These are phyloP conservation scores for Leuciscus idus DNA, from an alignment of 2,113 vertebrate genomes.

Conservation along the genomic window DNA sequence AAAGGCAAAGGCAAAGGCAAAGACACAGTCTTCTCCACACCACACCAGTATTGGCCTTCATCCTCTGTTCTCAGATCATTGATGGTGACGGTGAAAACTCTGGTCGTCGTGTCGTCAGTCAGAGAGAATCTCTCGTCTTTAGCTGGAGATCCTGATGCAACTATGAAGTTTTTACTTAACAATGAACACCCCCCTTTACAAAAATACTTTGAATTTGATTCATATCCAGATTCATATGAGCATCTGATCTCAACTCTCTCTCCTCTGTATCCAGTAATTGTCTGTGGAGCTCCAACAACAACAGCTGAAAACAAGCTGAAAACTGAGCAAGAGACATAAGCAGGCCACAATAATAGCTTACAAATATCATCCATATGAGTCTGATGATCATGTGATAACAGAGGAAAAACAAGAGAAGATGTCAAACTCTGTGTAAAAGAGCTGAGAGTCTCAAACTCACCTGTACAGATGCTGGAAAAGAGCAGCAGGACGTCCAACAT, in stretches of 20 bases:
- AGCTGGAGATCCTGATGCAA: neutral
- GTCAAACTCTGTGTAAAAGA: too few species aligned
- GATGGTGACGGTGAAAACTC: constrained; percentile 64
- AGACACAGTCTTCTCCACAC: neutral
- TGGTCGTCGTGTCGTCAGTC: constrained; percentile 20
- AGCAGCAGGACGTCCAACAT: too few species aligned
- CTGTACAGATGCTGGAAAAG: too few species aligned
- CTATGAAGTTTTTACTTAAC: constrained; percentile 6
- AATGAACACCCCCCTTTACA: constrained; percentile 57
- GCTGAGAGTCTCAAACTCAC: too few species aligned
- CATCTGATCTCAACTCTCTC: constrained; percentile 47
- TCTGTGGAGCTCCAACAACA: neutral
- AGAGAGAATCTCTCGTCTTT: constrained; percentile 60
- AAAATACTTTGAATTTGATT: constrained; percentile 54
- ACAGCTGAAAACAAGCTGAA: neutral
- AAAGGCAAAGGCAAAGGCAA: rapidly evolving
- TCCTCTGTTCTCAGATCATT: constrained; percentile 60
- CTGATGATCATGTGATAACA: too few species aligned
- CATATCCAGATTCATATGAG: constrained; percentile 9
- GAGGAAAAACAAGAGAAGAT: too few species aligned
- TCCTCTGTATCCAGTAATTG: constrained; percentile 30
- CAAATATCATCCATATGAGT: too few species aligned
- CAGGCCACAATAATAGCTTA: too few species aligned
- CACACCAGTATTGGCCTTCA: constrained; percentile 63
- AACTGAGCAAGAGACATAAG: neutral